phyloP scores from a whole-genome alignment of 2,797 vertebrate genomes.

The Tiaroga cobitis region DNA sequence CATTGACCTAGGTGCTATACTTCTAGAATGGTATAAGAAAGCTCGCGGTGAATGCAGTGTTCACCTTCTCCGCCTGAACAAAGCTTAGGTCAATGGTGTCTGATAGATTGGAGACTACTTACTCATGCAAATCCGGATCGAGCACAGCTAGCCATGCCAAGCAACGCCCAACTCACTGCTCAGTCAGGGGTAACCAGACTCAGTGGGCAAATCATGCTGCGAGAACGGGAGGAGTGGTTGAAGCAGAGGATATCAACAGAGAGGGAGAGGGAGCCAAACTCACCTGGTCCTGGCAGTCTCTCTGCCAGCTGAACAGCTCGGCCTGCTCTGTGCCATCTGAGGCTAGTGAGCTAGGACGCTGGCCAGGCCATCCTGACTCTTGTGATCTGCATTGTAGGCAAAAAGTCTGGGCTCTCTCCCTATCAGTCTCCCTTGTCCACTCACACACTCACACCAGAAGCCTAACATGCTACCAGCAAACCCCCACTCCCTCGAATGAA shows the following conservation, averaged over 20 bases:
- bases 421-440: conserved; percentile 13
- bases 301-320: conserved; percentile 31
- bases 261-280: conserved; percentile 10
- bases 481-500: conserved; percentile 28
- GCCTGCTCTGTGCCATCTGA: conserved; percentile 30
- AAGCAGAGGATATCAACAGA: conserved; percentile 2
- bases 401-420: conserved; percentile 6
- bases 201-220: not conserved
- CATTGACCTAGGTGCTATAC: not conserved
- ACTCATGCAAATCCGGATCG: not conserved
- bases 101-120: conserved; percentile 20
- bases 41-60: not conserved
- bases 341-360: conserved; percentile 37
- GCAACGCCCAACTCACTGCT: not conserved
- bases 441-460: conserved; percentile 21
- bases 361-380: conserved; percentile 32
- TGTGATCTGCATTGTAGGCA: conserved; percentile 45
- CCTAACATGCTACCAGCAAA: conserved; percentile 18
- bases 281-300: conserved; percentile 45
- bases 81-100: conserved; percentile 18
- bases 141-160: conserved; percentile 28
- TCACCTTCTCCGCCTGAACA: not conserved
- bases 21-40: not conserved
- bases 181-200: conserved; percentile 19
- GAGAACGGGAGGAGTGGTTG: conserved; percentile 16